phyloP scores from a whole-genome alignment of 2,888 invertebrate genomes.

The Tachina lurida region DNA sequence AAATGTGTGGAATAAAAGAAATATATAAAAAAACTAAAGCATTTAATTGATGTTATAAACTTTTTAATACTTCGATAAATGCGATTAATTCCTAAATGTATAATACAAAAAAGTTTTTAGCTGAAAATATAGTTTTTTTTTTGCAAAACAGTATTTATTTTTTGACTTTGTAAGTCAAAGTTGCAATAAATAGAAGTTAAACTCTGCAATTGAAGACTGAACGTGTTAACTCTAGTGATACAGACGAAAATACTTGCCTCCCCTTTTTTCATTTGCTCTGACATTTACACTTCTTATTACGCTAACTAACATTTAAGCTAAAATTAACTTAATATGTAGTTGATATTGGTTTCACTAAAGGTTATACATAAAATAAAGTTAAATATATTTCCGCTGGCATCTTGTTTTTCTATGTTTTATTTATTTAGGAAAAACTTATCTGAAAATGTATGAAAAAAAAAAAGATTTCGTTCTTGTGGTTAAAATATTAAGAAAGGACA shows the following conservation, averaged over 20 bases:
- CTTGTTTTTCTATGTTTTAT: constrained; percentile 1
- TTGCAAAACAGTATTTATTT: neutral
- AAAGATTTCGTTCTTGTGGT: constrained; percentile 24
- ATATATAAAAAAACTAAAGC: constrained; percentile 35
- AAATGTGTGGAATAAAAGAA: neutral
- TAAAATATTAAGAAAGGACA: neutral
- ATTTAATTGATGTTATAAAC: constrained; percentile 69
- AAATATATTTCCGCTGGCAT: constrained; percentile 15
- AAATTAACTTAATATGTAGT: constrained; percentile 59
- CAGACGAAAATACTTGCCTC: neutral
- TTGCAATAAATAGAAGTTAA: constrained; percentile 11
- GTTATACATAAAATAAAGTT: constrained; percentile 41
- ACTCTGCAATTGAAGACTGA: constrained; percentile 63
- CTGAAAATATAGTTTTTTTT: neutral
- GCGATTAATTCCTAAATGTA: constrained; percentile 38
- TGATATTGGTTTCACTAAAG: constrained; percentile 46
- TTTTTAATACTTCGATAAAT: constrained; percentile 68
- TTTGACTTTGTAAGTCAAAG: neutral
- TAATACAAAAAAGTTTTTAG: neutral
- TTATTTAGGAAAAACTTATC: constrained; percentile 36
- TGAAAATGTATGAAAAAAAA: neutral
- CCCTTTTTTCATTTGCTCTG: neutral
- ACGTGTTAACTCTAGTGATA: constrained; percentile 45
- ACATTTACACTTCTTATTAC: neutral
- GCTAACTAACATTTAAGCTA: constrained; percentile 44